Percentiles rank a stretch among this genome's conserved stretches.
These are phyloP conservation scores for Lymantria monacha DNA, from an alignment of 2,888 invertebrate species.

Conservation along the genomic window DNA sequence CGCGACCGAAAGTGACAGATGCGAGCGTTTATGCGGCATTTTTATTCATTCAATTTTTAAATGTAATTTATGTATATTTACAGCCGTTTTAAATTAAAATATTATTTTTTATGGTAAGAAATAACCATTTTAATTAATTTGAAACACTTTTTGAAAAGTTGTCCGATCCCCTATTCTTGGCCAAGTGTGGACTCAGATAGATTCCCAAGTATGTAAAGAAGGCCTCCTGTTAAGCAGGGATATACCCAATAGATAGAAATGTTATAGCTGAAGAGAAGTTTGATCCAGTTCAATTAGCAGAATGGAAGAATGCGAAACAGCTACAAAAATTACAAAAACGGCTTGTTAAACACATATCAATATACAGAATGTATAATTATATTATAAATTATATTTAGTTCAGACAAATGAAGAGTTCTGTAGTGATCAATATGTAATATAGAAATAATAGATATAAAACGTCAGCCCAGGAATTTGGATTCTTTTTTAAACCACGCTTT, in stretches of 20 bases:
- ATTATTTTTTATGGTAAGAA: neutral
- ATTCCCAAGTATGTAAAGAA: constrained; percentile 21
- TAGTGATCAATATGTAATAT: too few relatives aligned
- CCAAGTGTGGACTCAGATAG: constrained; percentile 26
- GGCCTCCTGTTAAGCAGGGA: too few relatives aligned
- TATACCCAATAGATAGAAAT: constrained; percentile 26
- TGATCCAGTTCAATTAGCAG: constrained; percentile 11
- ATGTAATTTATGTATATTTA: neutral
- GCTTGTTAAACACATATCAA: too few relatives aligned
- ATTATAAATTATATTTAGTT: too few relatives aligned
- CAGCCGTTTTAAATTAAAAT: neutral
- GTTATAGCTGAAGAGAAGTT: constrained; percentile 17
- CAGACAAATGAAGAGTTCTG: too few relatives aligned
- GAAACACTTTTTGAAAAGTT: neutral
- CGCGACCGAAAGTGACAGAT: constrained; percentile 12
- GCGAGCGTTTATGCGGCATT: neutral
- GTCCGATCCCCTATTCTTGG: constrained; percentile 12
- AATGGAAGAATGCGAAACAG: constrained; percentile 21
- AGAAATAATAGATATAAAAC: too few relatives aligned
- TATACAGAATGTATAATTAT: too few relatives aligned
- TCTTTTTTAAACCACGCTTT: too few relatives aligned
- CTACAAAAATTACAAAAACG: too few relatives aligned
- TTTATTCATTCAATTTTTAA: neutral
- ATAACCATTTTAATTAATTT: neutral
- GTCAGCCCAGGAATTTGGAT: too few relatives aligned